These are phyloP conservation scores for Cephalopterus ornatus DNA, from an alignment of 2,113 vertebrate species.

Conservation along the genomic window DNA sequence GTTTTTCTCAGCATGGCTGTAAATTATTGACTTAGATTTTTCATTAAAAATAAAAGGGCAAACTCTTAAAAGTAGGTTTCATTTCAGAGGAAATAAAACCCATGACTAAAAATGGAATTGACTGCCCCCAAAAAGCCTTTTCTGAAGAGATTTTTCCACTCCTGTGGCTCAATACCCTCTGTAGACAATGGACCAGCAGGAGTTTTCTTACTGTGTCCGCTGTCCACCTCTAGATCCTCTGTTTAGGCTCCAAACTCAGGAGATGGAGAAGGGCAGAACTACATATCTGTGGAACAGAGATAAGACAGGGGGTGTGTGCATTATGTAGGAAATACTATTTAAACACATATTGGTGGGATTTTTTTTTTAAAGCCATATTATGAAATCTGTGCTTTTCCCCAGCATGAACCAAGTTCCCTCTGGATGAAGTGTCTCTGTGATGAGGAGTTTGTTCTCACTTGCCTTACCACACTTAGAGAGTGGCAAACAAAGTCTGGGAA, in stretches of 20 bases:
- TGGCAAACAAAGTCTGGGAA: not conserved
- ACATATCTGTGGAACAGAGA: not conserved
- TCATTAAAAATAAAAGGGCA: slow-evolving; percentile 6
- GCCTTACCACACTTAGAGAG: not conserved
- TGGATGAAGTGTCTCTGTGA: not conserved
- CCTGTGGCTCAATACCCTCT: not conserved
- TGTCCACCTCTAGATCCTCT: not conserved
- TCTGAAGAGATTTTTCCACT: not conserved
- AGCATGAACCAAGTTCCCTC: fast-evolving
- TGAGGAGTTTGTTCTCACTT: not conserved
- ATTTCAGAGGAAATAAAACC: not conserved
- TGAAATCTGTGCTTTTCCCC: not conserved
- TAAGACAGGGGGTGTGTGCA: not conserved
- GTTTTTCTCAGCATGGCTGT: not conserved
- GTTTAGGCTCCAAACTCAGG: not conserved
- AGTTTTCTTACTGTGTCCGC: not conserved
- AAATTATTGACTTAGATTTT: slow-evolving; percentile 2
- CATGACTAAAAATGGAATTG: not conserved
- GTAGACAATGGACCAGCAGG: not conserved
- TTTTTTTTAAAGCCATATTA: not conserved
- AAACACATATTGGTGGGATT: not conserved
- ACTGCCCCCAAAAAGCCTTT: not conserved
- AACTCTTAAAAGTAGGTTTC: not conserved
- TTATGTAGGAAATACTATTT: not conserved
- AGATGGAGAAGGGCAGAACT: not conserved